Base-by-base conservation (phyloP, 2,797 vertebrate species). In the Acanthurus lineatus region DNA sequence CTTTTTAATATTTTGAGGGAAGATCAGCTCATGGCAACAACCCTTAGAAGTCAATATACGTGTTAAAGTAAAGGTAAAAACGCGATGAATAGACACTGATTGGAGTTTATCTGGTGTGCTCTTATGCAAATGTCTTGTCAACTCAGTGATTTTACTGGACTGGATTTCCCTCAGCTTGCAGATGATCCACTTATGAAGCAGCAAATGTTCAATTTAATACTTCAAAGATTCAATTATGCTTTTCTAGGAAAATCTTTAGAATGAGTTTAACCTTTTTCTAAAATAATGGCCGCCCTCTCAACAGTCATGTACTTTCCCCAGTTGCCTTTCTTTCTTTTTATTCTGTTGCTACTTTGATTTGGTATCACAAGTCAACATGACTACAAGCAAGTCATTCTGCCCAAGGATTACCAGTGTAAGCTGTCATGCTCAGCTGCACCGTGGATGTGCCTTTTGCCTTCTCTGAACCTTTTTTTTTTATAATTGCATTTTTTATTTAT, bases 331-430 rank as follows among this genome's bases (percentile, higher is more conserved):
- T 52, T 15, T 25, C 16, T 16, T 28, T 66, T 58, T 38, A 7
- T 40, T 73, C 38, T 49, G 76, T 67, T 83, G 62, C 81, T 84
- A 47, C 73, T 79, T 69, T 79, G 86, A 86, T 87, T 88, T 64
- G 5, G 77, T 86, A 83, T 93, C 83, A 81, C 72, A 79, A 90
- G 90, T 89, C 90, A 89, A 86, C 89, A 84, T 49, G 78, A 86
- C 81, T 82, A 76, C 78, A 82, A 90, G 84, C 86, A 58, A 86
- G 69, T 81, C 83, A 79, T 83, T 86, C 79, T 66, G 89, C 75
- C 81, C 62, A 56, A 72, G 92, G 91, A 93, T 94, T 94, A 94
- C 86, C 83, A 64, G 73, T 73, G 81, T 93, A 93, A 95, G 83
- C 92, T 74, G 83, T 86, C 75, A 88, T 38, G 88, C 89, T 91